Conservation (phyloP, 2,797 vertebrate species). For the Vespertilio murinus region DNA sequence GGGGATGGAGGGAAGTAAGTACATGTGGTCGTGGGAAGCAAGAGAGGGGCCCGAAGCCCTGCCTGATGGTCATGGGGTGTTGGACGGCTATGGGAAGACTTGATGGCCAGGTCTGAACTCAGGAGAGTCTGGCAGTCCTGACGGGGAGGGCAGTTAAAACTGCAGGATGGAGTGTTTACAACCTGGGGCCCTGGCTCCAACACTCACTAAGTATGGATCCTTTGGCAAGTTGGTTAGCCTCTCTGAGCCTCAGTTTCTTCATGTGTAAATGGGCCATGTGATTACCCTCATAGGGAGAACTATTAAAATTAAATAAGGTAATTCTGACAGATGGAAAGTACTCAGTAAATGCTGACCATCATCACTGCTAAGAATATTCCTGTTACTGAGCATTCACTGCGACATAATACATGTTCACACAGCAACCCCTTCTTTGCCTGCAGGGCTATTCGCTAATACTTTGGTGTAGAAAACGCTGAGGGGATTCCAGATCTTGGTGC, state of each 20-base stretch:
- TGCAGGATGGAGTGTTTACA: accelerated
- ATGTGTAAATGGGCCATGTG: background rate
- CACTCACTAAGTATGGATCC: background rate
- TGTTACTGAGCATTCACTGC: background rate
- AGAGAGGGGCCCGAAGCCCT: no score
- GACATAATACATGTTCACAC: no score
- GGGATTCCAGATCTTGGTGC: background rate
- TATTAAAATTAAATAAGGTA: background rate
- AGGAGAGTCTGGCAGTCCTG: no score
- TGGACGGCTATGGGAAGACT: background rate
- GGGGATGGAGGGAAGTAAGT: accelerated
- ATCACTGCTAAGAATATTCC: background rate
- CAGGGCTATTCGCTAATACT: background rate
- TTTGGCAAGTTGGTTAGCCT: no score
- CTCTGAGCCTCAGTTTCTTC: no score
- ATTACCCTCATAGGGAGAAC: background rate
- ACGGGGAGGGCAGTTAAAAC: background rate
- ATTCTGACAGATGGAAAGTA: background rate
- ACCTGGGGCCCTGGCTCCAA: background rate
- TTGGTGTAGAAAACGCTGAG: background rate
- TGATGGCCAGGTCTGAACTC: background rate
- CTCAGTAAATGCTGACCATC: background rate
- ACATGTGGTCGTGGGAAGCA: no score
- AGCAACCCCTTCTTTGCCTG: background rate
- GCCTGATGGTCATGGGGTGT: background rate